Percentiles rank a stretch among this genome's conserved stretches.
phyloP scores from a whole-genome alignment of 2,888 invertebrate species.

The Hypselothyrea guttata region DNA sequence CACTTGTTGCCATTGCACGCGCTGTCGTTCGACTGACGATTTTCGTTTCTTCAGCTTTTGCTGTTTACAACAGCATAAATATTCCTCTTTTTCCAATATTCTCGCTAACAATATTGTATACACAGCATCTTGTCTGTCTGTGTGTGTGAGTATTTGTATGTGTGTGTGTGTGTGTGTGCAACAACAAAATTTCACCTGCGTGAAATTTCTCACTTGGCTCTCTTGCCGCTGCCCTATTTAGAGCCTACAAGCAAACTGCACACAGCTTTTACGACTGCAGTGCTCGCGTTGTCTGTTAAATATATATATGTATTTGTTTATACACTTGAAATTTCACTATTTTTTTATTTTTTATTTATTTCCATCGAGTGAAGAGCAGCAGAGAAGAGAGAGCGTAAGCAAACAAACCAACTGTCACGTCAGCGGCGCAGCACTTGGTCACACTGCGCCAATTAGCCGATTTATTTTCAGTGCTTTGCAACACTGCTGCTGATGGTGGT shows the following conservation, averaged over 20 bases:
- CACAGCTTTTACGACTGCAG: conserved; percentile 15
- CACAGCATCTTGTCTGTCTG: conserved; percentile 62
- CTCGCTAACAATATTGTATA: conserved; percentile 69
- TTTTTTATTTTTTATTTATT: conserved; percentile 61
- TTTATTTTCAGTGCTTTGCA: conserved; percentile 14
- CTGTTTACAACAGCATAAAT: conserved; percentile 67
- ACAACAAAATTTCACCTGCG: conserved; percentile 50
- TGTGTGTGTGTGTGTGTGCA: conserved; percentile 11
- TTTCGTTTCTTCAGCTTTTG: conserved; percentile 41
- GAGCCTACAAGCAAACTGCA: conserved; percentile 44
- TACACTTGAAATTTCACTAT: conserved; percentile 51
- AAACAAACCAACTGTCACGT: conserved; percentile 81
- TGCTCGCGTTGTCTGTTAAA: conserved; percentile 35
- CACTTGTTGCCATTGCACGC: conserved; percentile 67
- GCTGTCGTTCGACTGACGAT: conserved; percentile 35
- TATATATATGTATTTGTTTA: conserved; percentile 25
- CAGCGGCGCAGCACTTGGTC: conserved; percentile 64
- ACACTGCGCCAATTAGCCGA: conserved; percentile 40
- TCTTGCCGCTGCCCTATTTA: conserved; percentile 35
- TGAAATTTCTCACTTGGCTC: conserved; percentile 31
- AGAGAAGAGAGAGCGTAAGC: conserved; percentile 62
- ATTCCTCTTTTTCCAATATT: conserved; percentile 49
- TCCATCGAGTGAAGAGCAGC: conserved; percentile 38
- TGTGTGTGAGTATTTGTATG: conserved; percentile 13
- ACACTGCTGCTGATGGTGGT: conserved; percentile 27